A percentile compares a stretch with the other conserved stretches of the same genome.
Conservation (phyloP, 2,797 vertebrate species). For the Lepus oiostolus region DNA sequence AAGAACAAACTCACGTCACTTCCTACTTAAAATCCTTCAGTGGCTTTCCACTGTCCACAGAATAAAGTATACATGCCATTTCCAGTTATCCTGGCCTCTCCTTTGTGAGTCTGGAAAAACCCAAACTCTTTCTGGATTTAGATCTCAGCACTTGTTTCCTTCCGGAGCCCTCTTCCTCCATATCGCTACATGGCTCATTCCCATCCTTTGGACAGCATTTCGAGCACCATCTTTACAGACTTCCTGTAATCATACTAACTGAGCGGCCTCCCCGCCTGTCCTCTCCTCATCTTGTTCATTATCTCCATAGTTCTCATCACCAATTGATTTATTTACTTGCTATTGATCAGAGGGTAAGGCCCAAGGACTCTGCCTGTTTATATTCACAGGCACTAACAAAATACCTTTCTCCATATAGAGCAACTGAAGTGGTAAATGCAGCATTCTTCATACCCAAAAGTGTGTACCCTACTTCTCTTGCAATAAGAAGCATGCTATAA, state of each 20-base stretch:
- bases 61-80: no score
- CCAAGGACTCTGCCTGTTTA: neutral
- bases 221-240: neutral
- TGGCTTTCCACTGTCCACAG: neutral
- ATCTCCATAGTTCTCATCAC: neutral
- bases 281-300: neutral
- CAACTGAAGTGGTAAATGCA: neutral
- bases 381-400: neutral
- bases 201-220: no score
- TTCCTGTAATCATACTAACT: neutral
- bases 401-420: no score
- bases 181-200: neutral
- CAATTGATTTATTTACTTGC: neutral
- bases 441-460: neutral
- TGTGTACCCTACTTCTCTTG: neutral
- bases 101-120: neutral
- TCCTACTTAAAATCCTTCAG: neutral
- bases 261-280: no score
- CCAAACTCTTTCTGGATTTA: neutral
- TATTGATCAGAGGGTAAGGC: neutral
- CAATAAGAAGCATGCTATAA: neutral
- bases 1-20: neutral
- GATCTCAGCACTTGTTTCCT: neutral
- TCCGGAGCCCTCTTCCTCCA: no score
- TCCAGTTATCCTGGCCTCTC: neutral